Evolutionary conservation across 2,113 vertebrate genomes (phyloP), one percentile per base, ranked within the genome.

Genomic region (Neolamprologus hecqui): DNA sequence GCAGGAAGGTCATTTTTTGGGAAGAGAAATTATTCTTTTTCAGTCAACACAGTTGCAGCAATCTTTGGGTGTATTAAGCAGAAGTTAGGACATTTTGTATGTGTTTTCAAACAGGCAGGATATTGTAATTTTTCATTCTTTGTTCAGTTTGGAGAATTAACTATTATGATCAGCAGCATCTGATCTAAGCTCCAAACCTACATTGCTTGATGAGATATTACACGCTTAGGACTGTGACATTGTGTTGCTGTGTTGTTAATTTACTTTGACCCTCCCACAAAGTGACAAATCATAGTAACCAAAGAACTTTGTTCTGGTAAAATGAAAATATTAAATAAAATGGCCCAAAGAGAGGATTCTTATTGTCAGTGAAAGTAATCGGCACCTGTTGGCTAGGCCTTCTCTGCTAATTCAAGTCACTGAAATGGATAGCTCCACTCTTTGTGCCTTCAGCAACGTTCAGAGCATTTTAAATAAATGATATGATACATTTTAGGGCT

Each of bases 141-240:
- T 86, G 49, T 77, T 80, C 53, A 37, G 55, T 15, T 79, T 65
- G 4, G 45, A 58, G 55, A 84, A 92, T 73, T 89, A 90, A 86
- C 12, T 42, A 17, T 87, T 21, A 19, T 40, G 53, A 87, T 75
- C 89, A 89, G 84, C 86, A 84, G 87, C 84, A 93, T 86, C 89
- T 90, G 90, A 93, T 85, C 86, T 49, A 6, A 63, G 21, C 77
- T 75, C 63, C 14, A 53, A 85, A 63, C 53, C 77, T 83, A 49
- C 83, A 85, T 84, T 8, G n/a, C 53, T 73, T 45, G 51, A 77
- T 93, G 90, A 91, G 85, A 89, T 90, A 93, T 89, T 19, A 57
- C 90, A 90, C 53, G 82, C 79, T 83, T 77, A n/a, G n/a, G 51
- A 21, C 54, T 82, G 7, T 35, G 15, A 19, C 70, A 75, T 47